Base-by-base conservation (phyloP, 92 coral and sea anemone species). In the Epizoanthus rinbou region DNA sequence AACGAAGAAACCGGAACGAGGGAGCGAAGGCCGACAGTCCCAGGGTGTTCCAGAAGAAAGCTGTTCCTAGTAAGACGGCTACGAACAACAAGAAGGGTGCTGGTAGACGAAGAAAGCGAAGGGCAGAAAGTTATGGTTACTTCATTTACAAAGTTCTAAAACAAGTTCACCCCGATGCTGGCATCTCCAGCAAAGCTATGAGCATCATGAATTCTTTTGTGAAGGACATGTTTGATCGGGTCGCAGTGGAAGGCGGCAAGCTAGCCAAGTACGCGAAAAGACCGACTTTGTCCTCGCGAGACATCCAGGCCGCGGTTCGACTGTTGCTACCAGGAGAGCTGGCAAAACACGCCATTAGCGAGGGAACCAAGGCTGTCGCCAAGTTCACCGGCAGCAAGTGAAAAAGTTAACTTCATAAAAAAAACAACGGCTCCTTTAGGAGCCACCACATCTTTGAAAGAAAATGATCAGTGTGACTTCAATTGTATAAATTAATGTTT, bases 351-450 rank as follows among this genome's bases (percentile, higher is more conserved):
- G 69, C 82, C 9, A 22, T 78, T 3, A 78, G 82, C 33, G 82
- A 78, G 19, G 82, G 82, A 39, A 62, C 82, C 57, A 78, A 78
- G 58, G 82, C 82, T 2, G 71, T 78, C n/a, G 6, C 82, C 24
- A 78, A 41, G 50, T 78, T 35, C 68, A 78, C 25, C 35, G n/a
- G 76, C 6, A 71, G 18, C 76, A 71, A 45, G 58, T 71, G 57
- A 71, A 28, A 14, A 2, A 3, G 22, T 6, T 41, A 13, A 50
- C 54, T n/a, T 5, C 6, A 6, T 3, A 71, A 11, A n/a, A 7
- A 43, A 18, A 3, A 57, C 66, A 85, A 50, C 90, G 90, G 90
- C 86, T 87, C 90, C 84, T 87, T 87, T 87, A 87, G 84, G 90
- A 87, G 90, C 90, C 90, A 87, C 75, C 86, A 87, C 63, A 18